Evolutionary conservation across 2,888 invertebrate genomes (phyloP), one percentile per base, ranked within the genome.

Genomic region (Octonoba sinensis): DNA sequence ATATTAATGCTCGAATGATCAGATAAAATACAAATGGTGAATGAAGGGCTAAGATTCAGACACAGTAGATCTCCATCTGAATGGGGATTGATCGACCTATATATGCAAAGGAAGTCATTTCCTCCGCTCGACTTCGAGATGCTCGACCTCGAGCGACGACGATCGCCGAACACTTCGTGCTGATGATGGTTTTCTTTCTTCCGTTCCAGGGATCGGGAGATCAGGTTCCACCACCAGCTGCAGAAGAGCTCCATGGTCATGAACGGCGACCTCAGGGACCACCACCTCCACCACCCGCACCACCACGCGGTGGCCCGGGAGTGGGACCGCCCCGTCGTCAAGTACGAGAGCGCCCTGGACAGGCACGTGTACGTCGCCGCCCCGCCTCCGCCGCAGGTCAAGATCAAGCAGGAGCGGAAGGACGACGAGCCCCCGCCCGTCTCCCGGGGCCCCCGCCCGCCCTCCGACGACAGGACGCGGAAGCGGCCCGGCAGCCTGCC

Each of bases 191-290:
- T 59, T 20, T 60, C 18, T 16, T 36, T 67, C 49, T 20, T 64
- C 27, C 24, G 12, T 46, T 62, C 1, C 27, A 82, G 82, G 67
- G 82, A 82, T 67, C 59, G 82, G 12, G 82, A 82, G 27, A 46
- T 82, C 18, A 46, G 82, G 44, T 27, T 76, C 4, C 82, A 82
- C n/a, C 82, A 82, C 36, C 82, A 82, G 22, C 62, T 82, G n/a
- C 75, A 76, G 49, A 82, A 82, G 62, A 72, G 24, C 60, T 72
- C 75, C 27, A 65, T 82, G 16, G 60, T 82, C 18, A 71, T 82
- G 71, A 82, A 82, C 56, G 82, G 82, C 60, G 82, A 82, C 54
- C 59, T 82, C 47, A 71, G 82, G 60, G 82, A 82, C 56, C 82
- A 82, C 60, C 82, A 82, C 56, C 57, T 75, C 44, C 82, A 82